Evolutionary conservation across 2,113 vertebrate species (phyloP).

Genomic region (Catagonus wagneri): DNA sequence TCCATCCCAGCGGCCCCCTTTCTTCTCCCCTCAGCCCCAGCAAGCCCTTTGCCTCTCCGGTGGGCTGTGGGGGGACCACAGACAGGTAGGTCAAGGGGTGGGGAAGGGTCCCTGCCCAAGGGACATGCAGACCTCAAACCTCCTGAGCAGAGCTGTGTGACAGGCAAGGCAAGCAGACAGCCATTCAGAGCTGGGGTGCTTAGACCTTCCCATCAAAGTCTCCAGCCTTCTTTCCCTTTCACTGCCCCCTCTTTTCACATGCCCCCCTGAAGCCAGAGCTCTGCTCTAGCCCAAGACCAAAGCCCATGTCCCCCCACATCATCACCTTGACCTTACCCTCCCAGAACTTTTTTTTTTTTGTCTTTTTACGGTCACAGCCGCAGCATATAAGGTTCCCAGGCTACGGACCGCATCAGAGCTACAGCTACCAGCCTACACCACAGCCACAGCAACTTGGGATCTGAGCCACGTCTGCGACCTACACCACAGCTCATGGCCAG

Average conservation of each 20-base stretch:
- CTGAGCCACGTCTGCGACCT: no score
- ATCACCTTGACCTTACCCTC: background rate
- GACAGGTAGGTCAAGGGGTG: background rate
- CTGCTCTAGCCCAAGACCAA: background rate
- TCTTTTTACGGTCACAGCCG: no score
- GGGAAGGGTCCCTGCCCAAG: background rate
- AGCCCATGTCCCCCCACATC: fast-evolving
- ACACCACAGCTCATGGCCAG: no score
- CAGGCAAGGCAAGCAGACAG: background rate
- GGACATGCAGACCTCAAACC: background rate
- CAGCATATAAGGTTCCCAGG: no score
- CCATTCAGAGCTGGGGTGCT: background rate
- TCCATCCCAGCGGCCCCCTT: background rate
- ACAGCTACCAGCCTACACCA: no score
- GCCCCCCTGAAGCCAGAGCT: background rate
- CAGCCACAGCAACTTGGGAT: no score
- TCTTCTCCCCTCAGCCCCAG: background rate
- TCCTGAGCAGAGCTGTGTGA: background rate
- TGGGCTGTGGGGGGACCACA: background rate
- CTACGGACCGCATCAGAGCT: no score
- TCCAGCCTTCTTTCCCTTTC: background rate
- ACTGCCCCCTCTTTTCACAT: background rate
- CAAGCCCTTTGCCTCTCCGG: background rate
- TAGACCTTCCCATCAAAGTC: background rate
- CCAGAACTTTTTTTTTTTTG: no score